Base-by-base conservation (phyloP, 2,888 invertebrate species). In the Acanthosepion pharaonis region DNA sequence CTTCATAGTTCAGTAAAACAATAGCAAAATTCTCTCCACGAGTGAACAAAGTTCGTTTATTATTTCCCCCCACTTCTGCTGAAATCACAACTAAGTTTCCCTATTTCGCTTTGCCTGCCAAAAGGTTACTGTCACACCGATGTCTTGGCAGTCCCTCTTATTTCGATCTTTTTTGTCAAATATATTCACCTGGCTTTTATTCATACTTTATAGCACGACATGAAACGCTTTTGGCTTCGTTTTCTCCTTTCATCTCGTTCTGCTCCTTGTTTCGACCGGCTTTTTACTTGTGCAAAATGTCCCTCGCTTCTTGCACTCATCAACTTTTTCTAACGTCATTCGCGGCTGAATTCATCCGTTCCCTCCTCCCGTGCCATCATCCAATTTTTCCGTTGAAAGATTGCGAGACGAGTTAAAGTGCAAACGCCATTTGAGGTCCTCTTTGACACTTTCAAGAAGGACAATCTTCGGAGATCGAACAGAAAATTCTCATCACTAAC, bases 301-400 rank as follows among this genome's bases (percentile, higher is more conserved):
- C 78, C 28, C 78, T 28, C 78, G n/a, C 28, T n/a, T n/a, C n/a
- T 42, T 28, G 78, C 78, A 78, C 78, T n/a, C n/a, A n/a, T 78
- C 11, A 28, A 15, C 28, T 8, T 64, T 64, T 28, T 28, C 4
- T 25, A 64, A 25, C 25, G 64, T 64, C 64, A 64, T 25, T 28
- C 64, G 28, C 64, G 8, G 28, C 23, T 0, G 64, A 64, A 23
- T 64, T 64, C 64, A 6, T 23, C 64, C 64, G 25, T 23, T 64
- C 64, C 42, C 25, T 64, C 28, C 28, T 28, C 8, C 64, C 25
- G 25, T 25, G 20, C 64, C 18, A n/a, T 28, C 78, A 78, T 78
- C 78, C 78, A 78, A 78, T 78, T 78, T n/a, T 78, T n/a, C n/a
- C 11, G 78, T 78, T 78, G 78, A 78, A n/a, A 78, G 78, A n/a